Evolutionary conservation across 2,888 invertebrate species (phyloP), one percentile per base, ranked within the genome.

Genomic region (Scaptomyza caliginosa): DNA sequence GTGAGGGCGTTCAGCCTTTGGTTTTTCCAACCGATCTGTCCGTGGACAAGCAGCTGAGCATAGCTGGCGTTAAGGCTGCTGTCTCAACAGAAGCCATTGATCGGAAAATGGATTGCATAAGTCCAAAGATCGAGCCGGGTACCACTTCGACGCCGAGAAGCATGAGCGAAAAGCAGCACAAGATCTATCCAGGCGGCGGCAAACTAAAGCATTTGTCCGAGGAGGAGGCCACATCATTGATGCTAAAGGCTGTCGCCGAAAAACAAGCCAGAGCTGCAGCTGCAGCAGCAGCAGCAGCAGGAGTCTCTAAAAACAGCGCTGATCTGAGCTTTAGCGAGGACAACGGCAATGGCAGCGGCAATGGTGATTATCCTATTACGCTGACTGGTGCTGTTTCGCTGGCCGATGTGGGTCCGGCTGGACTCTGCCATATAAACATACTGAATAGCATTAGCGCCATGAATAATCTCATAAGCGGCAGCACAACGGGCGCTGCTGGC

Each of bases 1-100:
- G 94, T 43, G 94, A 93, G 86, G 92, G 92, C 88, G 92, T 89
- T 38, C 91, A 90, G 67, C 91, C 91, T 2, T 55, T 92, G 51
- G 86, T 92, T 66, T 92, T 92, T 75, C 91, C 91, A 69, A 90
- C 91, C 43, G 91, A 92, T 78, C 79, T 91, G 32, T 91, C 90
- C 19, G 82, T 90, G 74, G 91, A 91, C 48, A 91, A 90, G 59
- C 89, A 86, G 39, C 59, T 63, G 13, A 56, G 32, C 51, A 63
- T 60, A 26, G 62, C 52, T 2, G 42, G 63, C 39, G n/a, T 45
- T 1, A 81, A 81, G 55, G 26, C 73, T 3, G 56, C 55, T 4
- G 57, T 56, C 39, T 51, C 70, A 3, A 39, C 54, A 16, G 69
- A 68, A 11, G 67, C 63, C 34, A 67, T 51, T 49, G 89, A 87